Conservation (phyloP, 2,797 vertebrate genomes). For the Knipowitschia caucasica region DNA sequence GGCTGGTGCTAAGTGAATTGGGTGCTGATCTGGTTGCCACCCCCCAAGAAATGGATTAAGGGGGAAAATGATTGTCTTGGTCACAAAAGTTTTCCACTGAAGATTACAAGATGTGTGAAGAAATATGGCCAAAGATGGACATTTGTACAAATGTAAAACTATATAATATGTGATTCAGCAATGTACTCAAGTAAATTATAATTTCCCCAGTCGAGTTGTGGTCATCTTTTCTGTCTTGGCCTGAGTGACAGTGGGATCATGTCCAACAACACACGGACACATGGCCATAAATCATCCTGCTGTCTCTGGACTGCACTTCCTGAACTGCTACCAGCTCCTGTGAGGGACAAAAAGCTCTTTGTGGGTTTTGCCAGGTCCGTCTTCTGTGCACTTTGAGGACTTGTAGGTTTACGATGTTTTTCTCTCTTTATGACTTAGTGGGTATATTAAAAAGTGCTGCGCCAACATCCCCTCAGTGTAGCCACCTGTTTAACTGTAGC, state of each 20-base stretch:
- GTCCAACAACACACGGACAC: constrained; percentile 94
- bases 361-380: constrained; percentile 74
- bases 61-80: too few relatives aligned
- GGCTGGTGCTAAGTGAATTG: too few relatives aligned
- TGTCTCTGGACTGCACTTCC: constrained; percentile 85
- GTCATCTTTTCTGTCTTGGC: constrained; percentile 82
- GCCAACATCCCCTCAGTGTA: constrained; percentile 44
- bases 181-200: neutral
- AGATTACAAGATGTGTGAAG: too few relatives aligned
- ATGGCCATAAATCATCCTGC: constrained; percentile 97
- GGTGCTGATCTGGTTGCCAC: too few relatives aligned
- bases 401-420: constrained; percentile 67
- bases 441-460: constrained; percentile 32
- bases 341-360: constrained; percentile 89
- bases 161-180: too few relatives aligned
- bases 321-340: constrained; percentile 83
- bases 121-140: too few relatives aligned
- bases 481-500: constrained; percentile 57
- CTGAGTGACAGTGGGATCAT: constrained; percentile 92
- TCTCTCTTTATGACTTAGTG: constrained; percentile 27
- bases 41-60: too few relatives aligned
- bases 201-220: constrained; percentile 55
- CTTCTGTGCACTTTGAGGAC: constrained; percentile 61
- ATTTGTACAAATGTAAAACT: too few relatives aligned
- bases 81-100: too few relatives aligned